These are phyloP conservation scores for Elgonia sp. DNA, from an alignment of 2,888 invertebrate species.

Conservation along the genomic window DNA sequence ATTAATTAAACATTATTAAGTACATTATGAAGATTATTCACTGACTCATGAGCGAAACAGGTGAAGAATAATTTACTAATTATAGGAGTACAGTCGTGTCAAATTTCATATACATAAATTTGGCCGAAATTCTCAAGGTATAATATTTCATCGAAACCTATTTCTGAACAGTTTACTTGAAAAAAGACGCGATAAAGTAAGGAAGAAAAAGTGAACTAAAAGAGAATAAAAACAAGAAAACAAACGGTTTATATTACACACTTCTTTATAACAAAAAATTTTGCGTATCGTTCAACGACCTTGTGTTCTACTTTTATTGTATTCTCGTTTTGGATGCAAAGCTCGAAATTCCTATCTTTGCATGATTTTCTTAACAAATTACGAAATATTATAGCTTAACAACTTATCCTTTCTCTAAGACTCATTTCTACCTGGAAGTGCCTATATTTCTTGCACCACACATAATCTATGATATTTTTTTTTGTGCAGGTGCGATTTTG, in stretches of 20 bases:
- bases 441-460: background rate
- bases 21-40: too few species aligned
- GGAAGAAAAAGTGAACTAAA: background rate
- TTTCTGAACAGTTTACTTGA: background rate
- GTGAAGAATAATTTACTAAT: background rate
- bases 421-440: background rate
- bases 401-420: slow-evolving; percentile 30
- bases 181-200: background rate
- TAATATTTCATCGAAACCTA: slow-evolving; percentile 36
- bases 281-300: slow-evolving; percentile 45
- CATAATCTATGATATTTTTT: background rate
- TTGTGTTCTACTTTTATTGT: slow-evolving; percentile 49
- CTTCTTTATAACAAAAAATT: slow-evolving; percentile 18
- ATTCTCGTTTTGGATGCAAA: slow-evolving; percentile 28
- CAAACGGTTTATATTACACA: slow-evolving; percentile 33
- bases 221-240: background rate
- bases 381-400: slow-evolving; percentile 52
- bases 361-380: slow-evolving; percentile 50
- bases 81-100: background rate
- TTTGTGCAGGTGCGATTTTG: background rate
- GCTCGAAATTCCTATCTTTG: slow-evolving; percentile 24
- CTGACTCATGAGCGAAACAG: background rate
- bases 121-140: background rate
- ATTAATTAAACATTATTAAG: too few species aligned
- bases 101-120: slow-evolving; percentile 13